Conservation (phyloP, 30 jellyfish, hydroid and myxozoan species). For the Hydractinia symbiolongicarpus region DNA sequence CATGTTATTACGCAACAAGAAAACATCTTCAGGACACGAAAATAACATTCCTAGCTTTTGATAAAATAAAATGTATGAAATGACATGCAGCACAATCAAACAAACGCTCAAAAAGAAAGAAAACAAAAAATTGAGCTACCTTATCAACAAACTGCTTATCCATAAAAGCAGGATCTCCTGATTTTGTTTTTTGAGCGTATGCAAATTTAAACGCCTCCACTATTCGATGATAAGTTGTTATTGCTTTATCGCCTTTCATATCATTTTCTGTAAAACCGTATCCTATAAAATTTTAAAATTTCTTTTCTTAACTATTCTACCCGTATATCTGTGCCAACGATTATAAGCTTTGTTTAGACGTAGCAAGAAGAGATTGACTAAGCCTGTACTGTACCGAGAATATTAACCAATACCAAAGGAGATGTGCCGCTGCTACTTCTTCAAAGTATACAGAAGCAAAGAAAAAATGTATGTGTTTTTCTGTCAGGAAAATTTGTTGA, state of each 20-base stretch:
- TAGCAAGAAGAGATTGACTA: no score
- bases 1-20: no score
- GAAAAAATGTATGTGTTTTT: no score
- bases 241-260: conserved; percentile 59
- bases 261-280: conserved; percentile 83
- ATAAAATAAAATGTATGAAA: background rate
- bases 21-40: no score
- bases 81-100: background rate
- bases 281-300: conserved; percentile 26
- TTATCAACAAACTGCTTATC: conserved; percentile 58
- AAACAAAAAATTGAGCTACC: conserved; percentile 28
- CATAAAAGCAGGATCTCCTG: conserved; percentile 92
- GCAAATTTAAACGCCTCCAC: conserved; percentile 94
- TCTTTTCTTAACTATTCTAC: no score
- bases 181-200: conserved; percentile 69
- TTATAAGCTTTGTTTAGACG: no score
- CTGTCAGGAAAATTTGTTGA: no score
- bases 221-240: conserved; percentile 79
- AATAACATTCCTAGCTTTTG: background rate
- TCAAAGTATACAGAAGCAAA: no score
- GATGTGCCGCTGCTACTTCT: no score
- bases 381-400: no score
- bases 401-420: no score
- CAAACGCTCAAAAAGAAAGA: background rate
- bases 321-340: no score